phyloP scores from a whole-genome alignment of 2,113 vertebrate species.

The Crotophaga sulcirostris region DNA sequence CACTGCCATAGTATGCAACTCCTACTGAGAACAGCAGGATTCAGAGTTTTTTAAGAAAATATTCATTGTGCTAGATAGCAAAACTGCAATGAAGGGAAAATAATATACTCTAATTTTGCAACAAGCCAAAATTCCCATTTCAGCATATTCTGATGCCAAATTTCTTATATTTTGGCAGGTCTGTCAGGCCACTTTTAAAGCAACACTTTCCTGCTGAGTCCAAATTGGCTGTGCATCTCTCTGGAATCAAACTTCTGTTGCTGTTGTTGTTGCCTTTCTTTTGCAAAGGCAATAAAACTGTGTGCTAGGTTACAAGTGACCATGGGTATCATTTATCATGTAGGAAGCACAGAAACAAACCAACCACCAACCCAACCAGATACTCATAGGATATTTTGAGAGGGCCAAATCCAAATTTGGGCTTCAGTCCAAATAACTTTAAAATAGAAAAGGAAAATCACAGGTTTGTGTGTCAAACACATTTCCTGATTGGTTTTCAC shows the following conservation, averaged over 20 bases:
- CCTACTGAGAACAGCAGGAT: conserved; percentile 56
- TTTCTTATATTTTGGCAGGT: conserved; percentile 41
- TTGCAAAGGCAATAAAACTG: conserved; percentile 58
- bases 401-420: neutral
- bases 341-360: conserved; percentile 15
- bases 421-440: conserved; percentile 42
- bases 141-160: conserved; percentile 37
- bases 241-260: conserved; percentile 55
- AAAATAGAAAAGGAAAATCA: conserved; percentile 70
- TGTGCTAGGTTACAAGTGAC: conserved; percentile 36
- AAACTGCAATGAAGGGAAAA: conserved; percentile 51
- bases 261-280: conserved; percentile 42
- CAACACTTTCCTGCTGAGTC: conserved; percentile 42
- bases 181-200: conserved; percentile 52
- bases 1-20: conserved; percentile 52
- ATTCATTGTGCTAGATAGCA: conserved; percentile 43
- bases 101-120: conserved; percentile 61
- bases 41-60: conserved; percentile 41
- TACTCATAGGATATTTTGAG: conserved; percentile 55
- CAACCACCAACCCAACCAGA: neutral
- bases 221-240: conserved; percentile 31
- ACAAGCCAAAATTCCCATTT: conserved; percentile 60
- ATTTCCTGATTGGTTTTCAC: conserved; percentile 38
- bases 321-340: conserved; percentile 39
- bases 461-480: conserved; percentile 12